A percentile compares a stretch with the other conserved stretches of the same genome.
phyloP scores from a whole-genome alignment of 2,888 invertebrate genomes.

The Agonopterix arenella region DNA sequence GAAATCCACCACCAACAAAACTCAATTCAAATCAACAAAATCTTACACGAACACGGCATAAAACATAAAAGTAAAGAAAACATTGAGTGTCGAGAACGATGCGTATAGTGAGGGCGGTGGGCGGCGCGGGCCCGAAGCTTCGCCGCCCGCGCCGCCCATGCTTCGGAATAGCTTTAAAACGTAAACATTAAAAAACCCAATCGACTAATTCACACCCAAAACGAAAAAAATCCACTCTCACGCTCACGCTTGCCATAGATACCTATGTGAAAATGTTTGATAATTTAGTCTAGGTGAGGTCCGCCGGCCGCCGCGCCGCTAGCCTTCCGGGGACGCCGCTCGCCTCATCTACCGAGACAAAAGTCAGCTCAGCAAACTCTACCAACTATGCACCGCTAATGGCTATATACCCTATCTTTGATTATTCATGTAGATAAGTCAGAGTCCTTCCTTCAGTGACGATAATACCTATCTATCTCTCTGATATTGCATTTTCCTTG shows the following conservation, averaged over 20 bases:
- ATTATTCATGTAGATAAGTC: too few species aligned
- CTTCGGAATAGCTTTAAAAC: conserved; percentile 68
- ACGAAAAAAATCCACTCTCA: conserved; percentile 77
- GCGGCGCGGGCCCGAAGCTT: conserved; percentile 51
- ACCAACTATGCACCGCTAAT: not conserved
- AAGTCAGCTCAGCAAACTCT: conserved; percentile 56
- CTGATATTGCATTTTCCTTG: not conserved
- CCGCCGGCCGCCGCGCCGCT: conserved; percentile 68
- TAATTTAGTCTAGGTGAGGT: conserved; percentile 72
- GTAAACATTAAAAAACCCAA: conserved; percentile 76
- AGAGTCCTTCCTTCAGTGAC: too few species aligned
- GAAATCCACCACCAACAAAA: conserved; percentile 78
- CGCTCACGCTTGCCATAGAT: conserved; percentile 78
- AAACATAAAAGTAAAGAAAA: conserved; percentile 70
- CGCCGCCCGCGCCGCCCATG: conserved; percentile 64
- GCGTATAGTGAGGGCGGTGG: conserved; percentile 60
- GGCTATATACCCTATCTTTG: not conserved
- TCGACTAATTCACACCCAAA: conserved; percentile 77
- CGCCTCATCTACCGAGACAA: conserved; percentile 77
- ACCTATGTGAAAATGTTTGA: conserved; percentile 76
- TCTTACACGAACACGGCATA: conserved; percentile 76
- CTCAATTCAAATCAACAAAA: conserved; percentile 73
- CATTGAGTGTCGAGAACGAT: conserved; percentile 73
- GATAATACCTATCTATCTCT: not conserved
- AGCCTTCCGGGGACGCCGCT: conserved; percentile 63